Evolutionary conservation across 2,797 vertebrate species (phyloP), one percentile per base, ranked within the genome.

Genomic region (Brachymystax lenok): DNA sequence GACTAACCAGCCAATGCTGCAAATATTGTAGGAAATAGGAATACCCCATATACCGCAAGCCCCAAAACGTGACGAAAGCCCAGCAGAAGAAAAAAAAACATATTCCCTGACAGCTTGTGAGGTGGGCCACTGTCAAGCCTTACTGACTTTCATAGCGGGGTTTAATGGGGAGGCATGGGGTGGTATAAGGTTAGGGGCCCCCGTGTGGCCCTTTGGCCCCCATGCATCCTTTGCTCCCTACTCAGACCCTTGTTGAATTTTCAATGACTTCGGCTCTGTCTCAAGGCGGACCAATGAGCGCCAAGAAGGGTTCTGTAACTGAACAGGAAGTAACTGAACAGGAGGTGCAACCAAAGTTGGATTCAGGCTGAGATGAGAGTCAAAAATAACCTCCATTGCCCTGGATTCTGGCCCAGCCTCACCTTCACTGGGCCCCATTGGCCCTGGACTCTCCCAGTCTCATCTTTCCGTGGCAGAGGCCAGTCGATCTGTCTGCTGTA

Each of bases 401-500:
- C 24, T 78, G 74, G 74, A 75, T 50, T 54, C 33, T 71, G 71
- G 74, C 76, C 74, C 66, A 17, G 19, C 33, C 33, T 6, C 33
- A 35, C 33, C 33, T 35, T 35, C 35, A 35, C 8, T 2, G 8
- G 40, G 40, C 40, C 8, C 40, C 40, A 46, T 46, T 46, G 40
- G 40, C 1, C 2, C 10, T 46, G 40, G 8, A 46, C 8, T 8
- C 5, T 6, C 40, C 40, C 40, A 40, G 40, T 8, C 40, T 10
- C 40, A 10, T 8, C 40, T 40, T 40, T 66, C 72, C 16, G 69
- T 78, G 77, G 50, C 61, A 76, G 54, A 76, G 75, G 79, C 71
- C 74, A 69, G 79, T 78, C 30, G 76, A 88, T 79, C 74, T 79
- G 67, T 75, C 74, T 73, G 77, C 74, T 77, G 63, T 77, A 72